Conservation (phyloP, 2,888 invertebrate genomes). For the Ctenicera cuprea region DNA sequence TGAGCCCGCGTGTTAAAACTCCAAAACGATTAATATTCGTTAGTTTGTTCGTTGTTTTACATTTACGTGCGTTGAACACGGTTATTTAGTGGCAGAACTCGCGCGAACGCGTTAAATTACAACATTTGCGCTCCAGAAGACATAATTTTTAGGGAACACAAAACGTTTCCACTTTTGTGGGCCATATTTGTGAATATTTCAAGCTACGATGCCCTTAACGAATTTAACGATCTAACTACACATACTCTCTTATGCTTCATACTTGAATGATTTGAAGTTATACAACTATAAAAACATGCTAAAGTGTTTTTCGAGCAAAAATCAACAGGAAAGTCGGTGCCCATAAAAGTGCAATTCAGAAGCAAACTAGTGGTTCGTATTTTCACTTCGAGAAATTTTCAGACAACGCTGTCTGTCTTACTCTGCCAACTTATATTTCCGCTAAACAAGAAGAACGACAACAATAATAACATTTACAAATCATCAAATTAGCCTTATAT, state of each 20-base stretch:
- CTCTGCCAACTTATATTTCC: too few species aligned
- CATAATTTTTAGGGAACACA: conserved; percentile 24
- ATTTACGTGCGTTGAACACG: conserved; percentile 36
- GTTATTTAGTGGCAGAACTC: conserved; percentile 20
- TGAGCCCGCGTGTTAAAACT: conserved; percentile 59
- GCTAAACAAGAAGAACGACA: too few species aligned
- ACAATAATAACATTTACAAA: too few species aligned
- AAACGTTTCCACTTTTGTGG: conserved; percentile 8
- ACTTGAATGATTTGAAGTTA: background rate
- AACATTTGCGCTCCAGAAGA: conserved; percentile 22
- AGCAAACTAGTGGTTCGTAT: too few species aligned
- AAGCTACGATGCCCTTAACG: background rate
- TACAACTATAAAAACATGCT: too few species aligned
- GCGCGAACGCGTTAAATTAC: conserved; percentile 12
- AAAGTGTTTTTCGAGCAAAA: too few species aligned
- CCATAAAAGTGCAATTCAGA: too few species aligned
- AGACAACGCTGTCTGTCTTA: too few species aligned
- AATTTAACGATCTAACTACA: background rate
- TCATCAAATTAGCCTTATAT: too few species aligned
- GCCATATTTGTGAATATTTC: conserved; percentile 17
- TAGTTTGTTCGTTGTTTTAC: conserved; percentile 50
- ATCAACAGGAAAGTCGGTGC: too few species aligned
- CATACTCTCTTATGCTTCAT: background rate
- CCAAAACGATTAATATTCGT: conserved; percentile 64
- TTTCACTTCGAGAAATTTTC: too few species aligned